Base-by-base conservation (phyloP, 2,888 invertebrate species). In the Drosophila macrothrix region DNA sequence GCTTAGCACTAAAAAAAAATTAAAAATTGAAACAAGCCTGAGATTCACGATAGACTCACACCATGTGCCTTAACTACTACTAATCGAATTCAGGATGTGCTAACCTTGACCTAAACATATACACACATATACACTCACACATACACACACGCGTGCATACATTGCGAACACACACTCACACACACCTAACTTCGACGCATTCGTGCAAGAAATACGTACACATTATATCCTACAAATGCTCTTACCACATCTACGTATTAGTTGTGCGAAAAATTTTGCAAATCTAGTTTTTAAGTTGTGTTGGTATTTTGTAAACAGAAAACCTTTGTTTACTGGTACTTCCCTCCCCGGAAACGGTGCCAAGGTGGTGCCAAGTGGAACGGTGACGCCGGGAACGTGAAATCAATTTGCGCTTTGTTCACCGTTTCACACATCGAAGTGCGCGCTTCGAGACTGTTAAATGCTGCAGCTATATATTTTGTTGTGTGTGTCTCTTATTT, bases 321-420 rank as follows among this genome's bases (percentile, higher is more conserved):
- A 53, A 16, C 58, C 76, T 75, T 83, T 76, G 78, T 86, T 86
- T 86, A 78, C 73, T 61, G 52, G 59, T 68, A 68, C 43, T 65
- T 31, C 31, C 33, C 28, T 60, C 61, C 68, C 59, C 49, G 41
- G 62, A 70, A 77, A 61, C 56, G 88, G 88, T 86, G 87, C 86
- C 88, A 88, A 90, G 90, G 87, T 76, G 84, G 89, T 87, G 90
- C 76, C 84, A 80, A 68, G 76, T 84, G 84, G 75, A 60, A 53
- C 53, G 53, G 53, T 53, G 69, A 49, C 61, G 55, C 55, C 59
- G 39, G 72, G 33, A 50, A 64, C 71, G 78, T 65, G 54, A 76
- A 62, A 50, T 28, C n/a, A 76, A 74, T 70, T 81, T 71, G 59
- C 65, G 54, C 61, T 66, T 70, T 59, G 55, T 53, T 58, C 56